Base-by-base conservation (phyloP, 2,113 vertebrate genomes). In the Pachyramphus minor region DNA sequence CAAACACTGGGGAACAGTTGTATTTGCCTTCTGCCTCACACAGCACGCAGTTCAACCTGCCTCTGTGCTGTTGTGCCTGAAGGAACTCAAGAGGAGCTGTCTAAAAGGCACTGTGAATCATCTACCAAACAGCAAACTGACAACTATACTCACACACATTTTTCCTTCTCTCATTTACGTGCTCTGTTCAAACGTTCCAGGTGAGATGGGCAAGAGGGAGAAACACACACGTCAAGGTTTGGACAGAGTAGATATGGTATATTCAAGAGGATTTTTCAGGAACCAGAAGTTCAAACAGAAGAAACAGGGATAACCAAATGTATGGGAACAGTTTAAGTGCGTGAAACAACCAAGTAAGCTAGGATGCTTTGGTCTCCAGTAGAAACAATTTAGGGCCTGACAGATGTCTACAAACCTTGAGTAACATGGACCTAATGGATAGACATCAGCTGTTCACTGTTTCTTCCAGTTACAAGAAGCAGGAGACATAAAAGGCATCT, bases 31-130 rank as follows among this genome's bases (percentile, higher is more conserved):
- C 20, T 79, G 52, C 79, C 33, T 88, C 28, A 27, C n/a, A 39
- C 41, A 47, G 20, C 14, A 11, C 0, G 0, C 14, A 14, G 39
- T 64, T 56, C 63, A 77, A 2, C 30, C 35, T 49, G 8, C 6
- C 19, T 55, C 47, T 59, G 10, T 44, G 53, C 22, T 62, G 35
- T 33, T 55, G 8, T 68, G 19, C 53, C 64, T 62, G 18, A 19
- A 39, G 69, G 33, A 84, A 1, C 53, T 60, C 41, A 16, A 37
- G 39, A 68, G 28, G 23, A 69, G 35, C 47, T 72, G 39, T 76
- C 39, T 55, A n/a, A 64, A 62, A 74, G 59, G 49, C 7, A 2
- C 37, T 52, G n/a, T 13, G 47, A 8, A 68, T 75, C 77, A 68
- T 14, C 25, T 42, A 3, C 35, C 9, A 52, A 30, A 25, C 35